A percentile compares a stretch with the other conserved stretches of the same genome.
Conservation (phyloP, 2,113 vertebrate species). For the Cephalopterus ornatus region DNA sequence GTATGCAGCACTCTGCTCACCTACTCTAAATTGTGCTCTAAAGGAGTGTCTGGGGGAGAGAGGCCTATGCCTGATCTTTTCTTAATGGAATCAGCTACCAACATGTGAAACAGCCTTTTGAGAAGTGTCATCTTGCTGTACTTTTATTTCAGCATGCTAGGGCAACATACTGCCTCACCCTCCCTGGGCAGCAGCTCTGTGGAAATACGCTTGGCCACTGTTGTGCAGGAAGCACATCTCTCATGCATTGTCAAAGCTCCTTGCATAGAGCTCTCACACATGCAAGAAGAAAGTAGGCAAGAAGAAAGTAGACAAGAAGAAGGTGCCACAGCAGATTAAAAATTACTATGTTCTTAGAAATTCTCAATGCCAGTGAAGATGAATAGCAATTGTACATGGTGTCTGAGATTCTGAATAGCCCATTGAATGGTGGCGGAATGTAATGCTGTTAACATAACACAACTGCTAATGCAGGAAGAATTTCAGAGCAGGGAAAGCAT, state of each 20-base stretch:
- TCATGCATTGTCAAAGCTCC: background rate
- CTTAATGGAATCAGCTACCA: background rate
- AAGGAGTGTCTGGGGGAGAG: background rate
- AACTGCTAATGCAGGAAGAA: background rate
- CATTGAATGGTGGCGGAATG: background rate
- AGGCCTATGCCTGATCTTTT: background rate
- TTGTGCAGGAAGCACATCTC: background rate
- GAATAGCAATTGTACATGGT: background rate
- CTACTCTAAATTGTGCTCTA: background rate
- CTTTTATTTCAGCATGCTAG: background rate
- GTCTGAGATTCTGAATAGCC: background rate
- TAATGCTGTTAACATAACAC: background rate
- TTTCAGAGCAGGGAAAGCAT: background rate
- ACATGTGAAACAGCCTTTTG: background rate
- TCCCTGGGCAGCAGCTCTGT: background rate
- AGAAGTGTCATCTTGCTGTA: background rate
- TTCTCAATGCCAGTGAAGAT: background rate
- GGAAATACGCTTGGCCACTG: background rate
- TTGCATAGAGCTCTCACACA: background rate
- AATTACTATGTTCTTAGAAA: background rate
- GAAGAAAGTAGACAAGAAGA: background rate
- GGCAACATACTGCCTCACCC: background rate
- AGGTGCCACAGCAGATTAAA: background rate
- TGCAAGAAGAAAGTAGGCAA: background rate
- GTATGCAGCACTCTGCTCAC: background rate